phyloP scores from a whole-genome alignment of 1,140 invertebrate genomes.

The Drosophila novamexicana region DNA sequence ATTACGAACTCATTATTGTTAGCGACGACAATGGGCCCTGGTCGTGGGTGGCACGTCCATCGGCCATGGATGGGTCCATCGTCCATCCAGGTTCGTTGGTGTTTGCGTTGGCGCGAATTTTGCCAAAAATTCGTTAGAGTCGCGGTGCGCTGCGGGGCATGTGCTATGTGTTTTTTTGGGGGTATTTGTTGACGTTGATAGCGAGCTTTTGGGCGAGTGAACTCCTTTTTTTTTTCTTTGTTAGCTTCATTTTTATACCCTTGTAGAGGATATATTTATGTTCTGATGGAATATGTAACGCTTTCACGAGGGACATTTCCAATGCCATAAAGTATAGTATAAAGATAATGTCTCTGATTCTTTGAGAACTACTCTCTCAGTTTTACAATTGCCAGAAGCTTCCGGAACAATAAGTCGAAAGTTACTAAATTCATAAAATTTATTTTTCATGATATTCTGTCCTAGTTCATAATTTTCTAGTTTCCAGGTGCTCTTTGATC shows the following conservation, averaged over 20 bases:
- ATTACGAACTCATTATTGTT: constrained; percentile 82
- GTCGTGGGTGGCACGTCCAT: background rate
- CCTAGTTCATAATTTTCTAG: no score
- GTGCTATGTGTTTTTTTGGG: constrained; percentile 5
- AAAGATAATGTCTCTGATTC: no score
- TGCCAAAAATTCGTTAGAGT: constrained; percentile 64
- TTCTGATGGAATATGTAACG: no score
- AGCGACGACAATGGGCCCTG: constrained; percentile 61
- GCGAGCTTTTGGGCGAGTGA: constrained; percentile 31
- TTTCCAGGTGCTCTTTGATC: no score
- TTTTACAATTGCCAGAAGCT: no score
- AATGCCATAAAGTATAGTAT: no score
- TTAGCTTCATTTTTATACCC: constrained; percentile 2
- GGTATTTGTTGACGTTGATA: constrained; percentile 77
- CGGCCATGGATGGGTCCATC: constrained; percentile 1
- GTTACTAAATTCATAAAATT: no score
- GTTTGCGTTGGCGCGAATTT: constrained; percentile 61
- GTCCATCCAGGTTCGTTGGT: background rate
- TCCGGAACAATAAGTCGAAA: no score
- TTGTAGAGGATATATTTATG: no score
- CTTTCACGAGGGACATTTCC: no score
- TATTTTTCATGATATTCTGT: no score
- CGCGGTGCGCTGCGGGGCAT: background rate
- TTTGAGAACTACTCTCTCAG: no score
- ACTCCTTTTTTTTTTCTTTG: constrained; percentile 4